Percentiles rank a stretch among this genome's conserved stretches.
phyloP scores from a whole-genome alignment of 2,888 invertebrate species.

The Stenichneumon culpator region DNA sequence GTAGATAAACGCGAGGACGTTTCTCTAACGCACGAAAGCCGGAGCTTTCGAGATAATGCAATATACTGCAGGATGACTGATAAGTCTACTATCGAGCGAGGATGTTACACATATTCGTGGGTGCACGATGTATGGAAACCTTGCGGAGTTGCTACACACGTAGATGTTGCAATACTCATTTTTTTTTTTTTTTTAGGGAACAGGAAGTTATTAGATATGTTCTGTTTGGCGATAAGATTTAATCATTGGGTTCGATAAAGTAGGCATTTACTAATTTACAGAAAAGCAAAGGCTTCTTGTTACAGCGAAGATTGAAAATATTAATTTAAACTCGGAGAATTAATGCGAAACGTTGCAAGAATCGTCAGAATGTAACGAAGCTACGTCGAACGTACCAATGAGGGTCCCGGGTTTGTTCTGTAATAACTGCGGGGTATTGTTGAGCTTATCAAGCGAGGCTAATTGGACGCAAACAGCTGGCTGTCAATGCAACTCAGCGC shows the following conservation, averaged over 20 bases:
- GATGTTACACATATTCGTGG: constrained; percentile 77
- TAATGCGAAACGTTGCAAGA: constrained; percentile 7
- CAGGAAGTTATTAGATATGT: not conserved
- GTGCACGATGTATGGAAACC: constrained; percentile 61
- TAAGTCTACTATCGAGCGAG: constrained; percentile 80
- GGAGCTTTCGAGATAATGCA: constrained; percentile 64
- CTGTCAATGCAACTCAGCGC: constrained; percentile 74
- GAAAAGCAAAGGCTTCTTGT: not conserved
- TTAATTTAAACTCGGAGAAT: not conserved
- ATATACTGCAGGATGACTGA: constrained; percentile 80
- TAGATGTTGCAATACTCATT: not conserved
- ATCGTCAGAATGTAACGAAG: constrained; percentile 75
- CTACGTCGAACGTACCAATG: constrained; percentile 76
- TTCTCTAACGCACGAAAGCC: constrained; percentile 41
- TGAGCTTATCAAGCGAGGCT: constrained; percentile 84
- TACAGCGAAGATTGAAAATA: not conserved
- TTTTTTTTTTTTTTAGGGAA: not conserved
- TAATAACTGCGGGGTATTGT: constrained; percentile 83
- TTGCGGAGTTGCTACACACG: constrained; percentile 17
- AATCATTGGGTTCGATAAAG: too few relatives aligned
- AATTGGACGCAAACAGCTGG: constrained; percentile 84
- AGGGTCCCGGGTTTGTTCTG: constrained; percentile 77
- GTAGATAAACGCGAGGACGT: constrained; percentile 55
- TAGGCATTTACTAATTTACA: not conserved
- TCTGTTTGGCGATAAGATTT: not conserved